Base-by-base conservation (phyloP, 2,113 vertebrate species). In the Rhynchomys soricoides region DNA sequence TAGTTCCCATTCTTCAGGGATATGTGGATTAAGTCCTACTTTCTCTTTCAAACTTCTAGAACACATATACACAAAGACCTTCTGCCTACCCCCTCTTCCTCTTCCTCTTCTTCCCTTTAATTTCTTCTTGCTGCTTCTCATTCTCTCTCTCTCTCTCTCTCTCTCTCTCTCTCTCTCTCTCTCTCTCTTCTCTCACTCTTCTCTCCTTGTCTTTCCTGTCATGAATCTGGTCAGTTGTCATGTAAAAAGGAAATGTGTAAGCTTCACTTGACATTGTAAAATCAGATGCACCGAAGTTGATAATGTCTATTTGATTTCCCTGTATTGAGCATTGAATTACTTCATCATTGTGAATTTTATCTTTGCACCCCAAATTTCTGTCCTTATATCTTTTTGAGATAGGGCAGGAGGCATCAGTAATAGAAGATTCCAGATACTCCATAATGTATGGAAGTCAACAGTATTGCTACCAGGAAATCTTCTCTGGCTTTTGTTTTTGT, bases 251-350 rank as follows among this genome's bases (percentile, higher is more conserved):
- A 55, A 85, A 83, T 66, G 59, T 91, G 12, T 34, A 82, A 37
- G 90, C 34, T 90, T 31, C 86, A 45, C 64, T 10, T 68, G 15
- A 64, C 4, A 15, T 78, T 93, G 50, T 94, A 55, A n/a, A 96
- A 75, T 71, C 8, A 52, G 29, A 17, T 87, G 3, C 74, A 79
- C 17, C 91, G 13, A 94, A 64, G 66, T 37, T 82, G 11, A 62
- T 40, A 82, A 74, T 22, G 68, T 0, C 68, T 87, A 55, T 90
- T 26, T 7, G 71, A 52, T 93, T 62, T 24, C 40, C 29, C 40
- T 87, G 71, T 48, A 57, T 34, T 48, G 48, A 79, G 10, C n/a
- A 91, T 75, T 52, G 81, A 73, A 81, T 89, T 92, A 73, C 57
- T 89, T 26, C 52, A 29, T 26, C 48, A 74, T 43, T n/a, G 52